Evolutionary conservation across 23 tunicate species (phyloP), one percentile per base, ranked within the genome.

Genomic region (Corella eumyota): DNA sequence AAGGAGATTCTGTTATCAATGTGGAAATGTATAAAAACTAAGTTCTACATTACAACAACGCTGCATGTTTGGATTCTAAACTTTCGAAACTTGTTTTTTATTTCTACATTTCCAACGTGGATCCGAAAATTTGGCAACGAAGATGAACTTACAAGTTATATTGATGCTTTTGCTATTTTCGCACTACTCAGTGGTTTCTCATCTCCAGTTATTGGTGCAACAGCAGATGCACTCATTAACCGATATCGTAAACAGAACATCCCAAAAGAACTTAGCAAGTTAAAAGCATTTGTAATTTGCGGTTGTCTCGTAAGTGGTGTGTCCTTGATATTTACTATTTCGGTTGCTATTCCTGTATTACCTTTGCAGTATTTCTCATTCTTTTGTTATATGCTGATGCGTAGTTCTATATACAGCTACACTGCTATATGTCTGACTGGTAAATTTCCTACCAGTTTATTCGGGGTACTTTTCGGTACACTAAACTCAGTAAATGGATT

Each of bases 281-380:
- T 51, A 7, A 9, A 19, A 6, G 57, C 57, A 51, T 25, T 51
- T 19, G 57, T 27, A 5, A n/a, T 51, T 51, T 51, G 27, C 23
- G 57, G 27, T n/a, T 6, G 27, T 6, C 27, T 19, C 27, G 23
- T 27, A 6, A 7, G 22, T 19, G 5, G 20, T 7, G 5, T 51
- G 27, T 51, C 57, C 11, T n/a, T 27, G 6, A 6, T 51, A 19
- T 51, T n/a, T 19, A n/a, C 57, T 6, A 51, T 51, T 5, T n/a
- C 57, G 6, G 11, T 27, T 51, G 57, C 23, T 7, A 51, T 51
- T 51, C 57, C 57, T 9, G 57, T 51, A 19, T 27, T 51, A 27
- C 27, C 20, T 6, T 27, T 51, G 20, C 57, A 51, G 57, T 51
- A 51, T 19, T 51, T 51, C 23, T n/a, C 57, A 27, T 51, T 51